Evolutionary conservation across 1,140 invertebrate genomes (phyloP).

Genomic region (Bombus terrestris): DNA sequence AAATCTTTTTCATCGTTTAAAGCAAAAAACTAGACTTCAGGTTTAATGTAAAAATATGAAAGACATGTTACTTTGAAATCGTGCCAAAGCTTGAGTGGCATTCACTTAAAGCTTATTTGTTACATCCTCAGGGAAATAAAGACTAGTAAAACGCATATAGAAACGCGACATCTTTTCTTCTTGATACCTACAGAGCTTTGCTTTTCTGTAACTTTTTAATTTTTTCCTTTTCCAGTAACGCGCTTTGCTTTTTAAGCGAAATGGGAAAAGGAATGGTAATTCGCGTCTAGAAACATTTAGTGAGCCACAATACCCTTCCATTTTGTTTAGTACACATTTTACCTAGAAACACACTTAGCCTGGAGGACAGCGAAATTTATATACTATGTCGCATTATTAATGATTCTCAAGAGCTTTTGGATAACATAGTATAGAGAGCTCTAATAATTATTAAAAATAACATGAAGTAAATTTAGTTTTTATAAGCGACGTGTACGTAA

Average conservation of each 20-base stretch:
- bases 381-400: neutral
- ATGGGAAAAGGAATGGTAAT: neutral
- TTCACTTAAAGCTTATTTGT: neutral
- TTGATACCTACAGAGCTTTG: neutral
- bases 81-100: neutral
- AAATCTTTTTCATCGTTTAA: neutral
- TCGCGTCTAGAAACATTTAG: neutral
- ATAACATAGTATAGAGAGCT: neutral
- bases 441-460: neutral
- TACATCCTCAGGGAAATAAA: too few species aligned
- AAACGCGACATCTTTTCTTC: neutral
- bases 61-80: neutral
- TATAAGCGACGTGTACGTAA: neutral
- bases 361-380: neutral
- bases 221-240: neutral
- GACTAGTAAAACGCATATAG: neutral
- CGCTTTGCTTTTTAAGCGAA: neutral
- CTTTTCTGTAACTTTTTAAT: neutral
- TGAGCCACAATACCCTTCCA: neutral
- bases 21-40: neutral
- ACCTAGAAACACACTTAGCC: neutral
- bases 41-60: too few species aligned
- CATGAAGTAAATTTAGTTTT: neutral
- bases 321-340: constrained; percentile 1
- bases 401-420: neutral